Percentiles rank a stretch among this genome's conserved stretches.
phyloP scores from a whole-genome alignment of 2,113 vertebrate genomes.

The Petaurus breviceps region DNA sequence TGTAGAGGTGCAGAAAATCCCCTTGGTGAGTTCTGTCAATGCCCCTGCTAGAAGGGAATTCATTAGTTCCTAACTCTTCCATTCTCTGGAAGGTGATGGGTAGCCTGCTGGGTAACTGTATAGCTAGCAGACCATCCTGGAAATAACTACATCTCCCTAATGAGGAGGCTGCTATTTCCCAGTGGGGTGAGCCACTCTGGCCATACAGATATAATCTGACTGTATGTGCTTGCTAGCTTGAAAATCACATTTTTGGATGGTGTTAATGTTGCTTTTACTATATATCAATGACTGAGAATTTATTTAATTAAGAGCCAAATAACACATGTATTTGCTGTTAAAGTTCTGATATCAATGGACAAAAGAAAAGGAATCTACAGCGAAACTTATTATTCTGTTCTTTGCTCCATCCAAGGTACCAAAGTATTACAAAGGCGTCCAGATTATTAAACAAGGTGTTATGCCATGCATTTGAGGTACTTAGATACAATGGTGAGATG shows the following conservation, averaged over 20 bases:
- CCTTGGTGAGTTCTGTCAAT: neutral
- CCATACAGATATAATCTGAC: neutral
- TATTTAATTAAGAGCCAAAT: neutral
- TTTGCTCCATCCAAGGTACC: neutral
- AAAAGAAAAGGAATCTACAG: neutral
- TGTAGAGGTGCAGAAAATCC: neutral
- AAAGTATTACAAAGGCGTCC: neutral
- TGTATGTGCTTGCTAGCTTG: neutral
- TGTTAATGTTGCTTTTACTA: neutral
- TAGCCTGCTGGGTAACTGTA: neutral
- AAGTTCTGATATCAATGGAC: neutral
- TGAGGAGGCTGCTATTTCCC: neutral
- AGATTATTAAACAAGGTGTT: neutral
- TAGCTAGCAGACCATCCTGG: neutral
- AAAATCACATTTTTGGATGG: neutral
- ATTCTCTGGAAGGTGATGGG: neutral
- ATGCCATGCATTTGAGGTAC: neutral
- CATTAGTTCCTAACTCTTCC: neutral
- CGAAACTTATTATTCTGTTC: neutral
- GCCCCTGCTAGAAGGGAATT: neutral
- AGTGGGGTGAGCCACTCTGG: neutral
- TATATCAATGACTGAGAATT: neutral
- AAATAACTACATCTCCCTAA: neutral
- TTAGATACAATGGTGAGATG: neutral
- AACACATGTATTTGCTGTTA: neutral